Percentiles rank a stretch among this genome's conserved stretches.
Evolutionary conservation across 1,140 invertebrate species (phyloP).

Genomic region (Nasonia longicornis): DNA sequence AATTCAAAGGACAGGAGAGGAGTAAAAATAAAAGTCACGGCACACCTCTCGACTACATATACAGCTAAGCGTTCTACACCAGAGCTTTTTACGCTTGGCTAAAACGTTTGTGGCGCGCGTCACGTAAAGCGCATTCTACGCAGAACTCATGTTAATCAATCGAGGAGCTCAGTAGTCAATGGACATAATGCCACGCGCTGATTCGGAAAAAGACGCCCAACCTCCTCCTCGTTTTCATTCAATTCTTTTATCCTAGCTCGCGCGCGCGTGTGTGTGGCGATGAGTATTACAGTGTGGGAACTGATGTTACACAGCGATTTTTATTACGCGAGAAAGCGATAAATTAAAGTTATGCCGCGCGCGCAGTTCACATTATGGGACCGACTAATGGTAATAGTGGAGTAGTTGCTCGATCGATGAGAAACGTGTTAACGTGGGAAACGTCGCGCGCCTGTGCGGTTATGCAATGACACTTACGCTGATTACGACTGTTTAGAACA

Average conservation of each 20-base stretch:
- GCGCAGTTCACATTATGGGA: neutral
- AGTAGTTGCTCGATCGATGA: constrained; percentile 1
- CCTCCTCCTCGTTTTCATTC: constrained; percentile 2
- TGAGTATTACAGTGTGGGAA: neutral
- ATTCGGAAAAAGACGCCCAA: constrained; percentile 36
- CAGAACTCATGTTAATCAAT: constrained; percentile 47
- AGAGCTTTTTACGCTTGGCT: constrained; percentile 8
- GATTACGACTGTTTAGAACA: too few relatives aligned
- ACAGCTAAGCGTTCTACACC: neutral
- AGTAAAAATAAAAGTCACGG: constrained; percentile 3
- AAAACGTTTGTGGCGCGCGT: constrained; percentile 43
- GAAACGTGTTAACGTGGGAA: constrained; percentile 37
- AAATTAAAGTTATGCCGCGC: neutral
- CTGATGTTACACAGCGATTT: neutral
- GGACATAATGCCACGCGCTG: constrained; percentile 1
- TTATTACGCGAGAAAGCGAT: constrained; percentile 10
- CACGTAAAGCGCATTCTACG: constrained; percentile 50
- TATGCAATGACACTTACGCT: too few relatives aligned
- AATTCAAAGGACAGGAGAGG: constrained; percentile 2
- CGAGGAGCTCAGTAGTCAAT: neutral
- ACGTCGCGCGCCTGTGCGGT: neutral
- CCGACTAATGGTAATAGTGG: constrained; percentile 5
- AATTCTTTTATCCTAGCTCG: constrained; percentile 14
- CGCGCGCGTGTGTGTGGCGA: neutral
- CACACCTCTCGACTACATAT: neutral